Conservation (phyloP, 1,140 invertebrate species). For the Ostrea edulis region DNA sequence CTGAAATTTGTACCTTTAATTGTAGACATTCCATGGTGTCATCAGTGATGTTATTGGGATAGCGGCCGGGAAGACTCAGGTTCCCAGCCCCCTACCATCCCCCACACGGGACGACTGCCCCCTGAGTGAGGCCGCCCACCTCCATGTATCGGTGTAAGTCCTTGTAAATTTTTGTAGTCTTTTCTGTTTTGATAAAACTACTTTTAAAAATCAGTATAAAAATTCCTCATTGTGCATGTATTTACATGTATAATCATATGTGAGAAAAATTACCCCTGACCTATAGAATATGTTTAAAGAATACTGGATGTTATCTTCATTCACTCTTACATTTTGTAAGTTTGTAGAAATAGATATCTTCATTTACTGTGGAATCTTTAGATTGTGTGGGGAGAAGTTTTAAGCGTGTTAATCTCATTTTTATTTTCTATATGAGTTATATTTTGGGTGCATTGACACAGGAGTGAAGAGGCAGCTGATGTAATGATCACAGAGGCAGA, state of each 20-base stretch:
- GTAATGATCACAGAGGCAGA: conserved; percentile 86
- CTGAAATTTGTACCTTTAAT: background rate
- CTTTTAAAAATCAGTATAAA: no score
- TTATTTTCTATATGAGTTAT: no score
- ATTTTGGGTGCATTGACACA: conserved; percentile 35
- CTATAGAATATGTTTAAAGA: no score
- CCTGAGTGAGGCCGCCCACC: conserved; percentile 68
- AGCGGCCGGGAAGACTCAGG: conserved; percentile 74
- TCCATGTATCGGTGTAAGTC: conserved; percentile 74
- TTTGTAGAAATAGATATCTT: no score
- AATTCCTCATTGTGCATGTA: background rate
- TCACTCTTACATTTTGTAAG: no score
- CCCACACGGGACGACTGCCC: conserved; percentile 54
- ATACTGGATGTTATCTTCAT: no score
- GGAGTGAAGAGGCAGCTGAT: conserved; percentile 74
- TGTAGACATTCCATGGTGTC: conserved; percentile 83
- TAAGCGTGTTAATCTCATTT: no score
- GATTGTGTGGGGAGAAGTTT: no score
- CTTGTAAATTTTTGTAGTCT: no score
- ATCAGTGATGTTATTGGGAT: conserved; percentile 81
- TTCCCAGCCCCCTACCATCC: conserved; percentile 60
- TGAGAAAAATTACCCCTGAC: no score
- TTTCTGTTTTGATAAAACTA: no score
- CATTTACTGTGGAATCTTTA: no score
- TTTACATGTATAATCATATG: background rate